Evolutionary conservation across 2,113 vertebrate genomes (phyloP), one percentile per base, ranked within the genome.

Genomic region (Myiozetetes cayanensis): DNA sequence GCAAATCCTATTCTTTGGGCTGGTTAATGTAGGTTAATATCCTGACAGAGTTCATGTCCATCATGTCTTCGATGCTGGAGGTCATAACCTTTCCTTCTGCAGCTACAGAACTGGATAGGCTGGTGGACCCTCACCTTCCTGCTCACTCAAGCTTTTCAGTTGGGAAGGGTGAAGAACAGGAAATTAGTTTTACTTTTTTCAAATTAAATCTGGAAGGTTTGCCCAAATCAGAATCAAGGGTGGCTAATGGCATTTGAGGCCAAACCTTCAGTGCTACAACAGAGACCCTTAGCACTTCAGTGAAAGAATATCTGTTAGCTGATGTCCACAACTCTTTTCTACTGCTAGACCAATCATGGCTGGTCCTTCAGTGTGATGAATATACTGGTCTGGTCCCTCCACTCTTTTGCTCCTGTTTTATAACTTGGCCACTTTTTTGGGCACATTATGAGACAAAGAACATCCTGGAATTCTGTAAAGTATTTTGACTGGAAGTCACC

Each of bases 41-140:
- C 53, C 33, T 87, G 61, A 37, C 37, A 37, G 37, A 37, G 37
- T 37, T 37, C 28, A 49, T 4, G 0, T 67, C 21, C 27, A 1
- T 22, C 14, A 31, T 0, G 0, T 75, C 27, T 77, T 65, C 0
- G 0, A 2, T 65, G 53, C 22, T 90, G 41, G 31, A 56, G 14
- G 46, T 72, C 41, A 8, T n/a, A 56, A 30, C 14, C 12, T 78
- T 58, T 28, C n/a, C 27, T 89, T 58, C 71, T 43, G 39, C 74
- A 82, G 52, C 47, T 82, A 61, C 67, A 73, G 79, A 92, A 68
- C 14, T 68, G 71, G 28, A 50, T 52, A 43, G 62, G 31, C 0
- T 0, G 4, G 28, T 9, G 9, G 17, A 18, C 7, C 1, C 1
- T 56, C 53, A 50, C n/a, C 27, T 76, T 50, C 65, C 37, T 84